Base-by-base conservation (phyloP, 64 coral and sea anemone species). In the Actinia tenebrosa region DNA sequence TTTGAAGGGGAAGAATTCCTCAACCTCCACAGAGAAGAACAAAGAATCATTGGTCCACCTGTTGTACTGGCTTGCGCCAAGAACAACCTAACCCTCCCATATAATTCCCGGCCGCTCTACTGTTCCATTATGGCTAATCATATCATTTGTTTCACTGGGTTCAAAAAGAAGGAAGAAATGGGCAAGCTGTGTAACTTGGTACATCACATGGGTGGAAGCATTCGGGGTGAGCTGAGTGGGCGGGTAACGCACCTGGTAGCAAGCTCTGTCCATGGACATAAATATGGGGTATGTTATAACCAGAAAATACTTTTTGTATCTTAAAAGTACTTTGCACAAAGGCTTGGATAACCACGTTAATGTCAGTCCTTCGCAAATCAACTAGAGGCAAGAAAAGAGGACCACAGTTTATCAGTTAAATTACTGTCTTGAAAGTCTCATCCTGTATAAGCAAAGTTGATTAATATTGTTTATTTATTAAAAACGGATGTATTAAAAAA, bases 1-100 rank as follows among this genome's bases (percentile, higher is more conserved):
- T 99, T 99, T 89, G 97, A 99, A 84, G 97, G 93, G 66, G 93
- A 99, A 84, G 71, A 99, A 52, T 99, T 99, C 91, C 80, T 92
- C 79, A 55, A 80, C 22, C 79, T 99, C 25, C 86, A 88, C 16
- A 86, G 84, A 68, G 97, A 99, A 84, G 97, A 99, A 44, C 93
- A 99, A 30, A 89, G 97, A 75, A 99, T 99, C 55, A 80, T 99
- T 59, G 97, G 97, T 42, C 93, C 93, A n/a, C 93, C 97, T 11
- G 84, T 95, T 56, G 89, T 99, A 7, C 71, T 95, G 55, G 54
- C 80, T 14, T 99, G 97, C 60, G 97, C 90, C 18, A 80, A 89
- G 45, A 63, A 88, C 19, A 56, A 88, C 18, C 97, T 95, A 72
- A 91, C 97, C 14, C 43, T 99, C 17, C 97, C 97, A 18, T 99